Evolutionary conservation across 2,113 vertebrate genomes (phyloP).

Genomic region (Anthoscopus minutus): DNA sequence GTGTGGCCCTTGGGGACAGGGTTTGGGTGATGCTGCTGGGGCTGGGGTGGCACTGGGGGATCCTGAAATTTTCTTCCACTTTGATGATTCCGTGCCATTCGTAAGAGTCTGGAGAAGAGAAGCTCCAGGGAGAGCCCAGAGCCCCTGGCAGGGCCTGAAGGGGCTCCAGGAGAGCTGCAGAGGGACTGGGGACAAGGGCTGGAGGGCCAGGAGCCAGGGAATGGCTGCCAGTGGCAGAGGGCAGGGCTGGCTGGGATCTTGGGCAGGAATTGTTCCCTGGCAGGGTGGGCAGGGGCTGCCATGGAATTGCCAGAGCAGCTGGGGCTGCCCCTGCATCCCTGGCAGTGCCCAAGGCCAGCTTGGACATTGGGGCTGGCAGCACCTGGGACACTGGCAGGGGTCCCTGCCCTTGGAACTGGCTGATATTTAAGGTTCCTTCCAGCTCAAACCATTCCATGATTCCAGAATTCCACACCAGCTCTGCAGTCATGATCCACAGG

Average conservation of each 20-base stretch:
- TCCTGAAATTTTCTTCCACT: fast-evolving
- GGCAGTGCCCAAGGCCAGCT: neutral
- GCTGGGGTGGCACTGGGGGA: neutral
- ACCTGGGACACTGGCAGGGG: neutral
- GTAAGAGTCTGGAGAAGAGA: neutral
- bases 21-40: neutral
- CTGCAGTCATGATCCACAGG: neutral
- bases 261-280: fast-evolving
- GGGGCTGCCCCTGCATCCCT: neutral
- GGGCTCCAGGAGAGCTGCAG: neutral
- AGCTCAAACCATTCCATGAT: neutral
- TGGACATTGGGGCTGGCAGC: neutral
- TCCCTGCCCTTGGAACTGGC: neutral
- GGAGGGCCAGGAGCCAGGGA: fast-evolving
- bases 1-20: neutral
- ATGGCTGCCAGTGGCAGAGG: neutral
- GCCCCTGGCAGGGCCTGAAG: fast-evolving
- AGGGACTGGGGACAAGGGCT: fast-evolving
- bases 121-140: neutral
- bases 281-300: fast-evolving
- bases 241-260: fast-evolving
- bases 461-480: neutral
- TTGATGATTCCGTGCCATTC: neutral
- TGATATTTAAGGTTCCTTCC: neutral
- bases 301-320: neutral